Base-by-base conservation (phyloP, 2,888 invertebrate genomes). In the Apomyelois bistriatella region DNA sequence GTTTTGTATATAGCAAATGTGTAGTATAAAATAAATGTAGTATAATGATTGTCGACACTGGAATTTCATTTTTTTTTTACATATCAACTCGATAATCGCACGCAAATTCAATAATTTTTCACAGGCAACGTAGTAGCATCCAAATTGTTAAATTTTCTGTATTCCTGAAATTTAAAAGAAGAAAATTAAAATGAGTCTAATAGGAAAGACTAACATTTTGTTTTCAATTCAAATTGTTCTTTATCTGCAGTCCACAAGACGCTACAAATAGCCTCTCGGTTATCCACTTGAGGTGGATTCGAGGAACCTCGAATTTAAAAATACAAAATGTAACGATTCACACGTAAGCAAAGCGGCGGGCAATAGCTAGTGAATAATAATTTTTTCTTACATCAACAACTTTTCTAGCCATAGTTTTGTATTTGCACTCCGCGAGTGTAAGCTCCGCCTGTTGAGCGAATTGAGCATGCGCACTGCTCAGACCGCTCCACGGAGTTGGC, bases 1-100 rank as follows among this genome's bases (percentile, higher is more conserved):
- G 66, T 71, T 78, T 81, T 89, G 88, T 89, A 89, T 74, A 89
- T 89, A 88, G 66, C 72, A 69, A 68, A 50, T 76, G 72, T 72
- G 76, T 84, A 85, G 80, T 69, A 78, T 80, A 82, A 82, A 84
- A 81, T 82, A 82, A 84, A 77, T 65, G 78, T 85, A 85, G 85
- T 79, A 76, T 81, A 82, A 87, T 84, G 85, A 85, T 87, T 85
- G 84, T 85, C 76, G 81, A 83, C 73, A 67, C 51, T 36, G 8
- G 52, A 43, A 36, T 52, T 52, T 52, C 37, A 52, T 52, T 52
- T 32, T 5, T 22, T 5, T 22, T 5, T 5, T 42, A 1, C 13
- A 16, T 2, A 12, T 7, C 36, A 12, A 36, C 37, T 6, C 17
- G 9, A 16, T 17, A n/a, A 48, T 9, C 9, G 22, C 15, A 13